phyloP scores from a whole-genome alignment of 2,797 vertebrate species.

The Manis javanica region DNA sequence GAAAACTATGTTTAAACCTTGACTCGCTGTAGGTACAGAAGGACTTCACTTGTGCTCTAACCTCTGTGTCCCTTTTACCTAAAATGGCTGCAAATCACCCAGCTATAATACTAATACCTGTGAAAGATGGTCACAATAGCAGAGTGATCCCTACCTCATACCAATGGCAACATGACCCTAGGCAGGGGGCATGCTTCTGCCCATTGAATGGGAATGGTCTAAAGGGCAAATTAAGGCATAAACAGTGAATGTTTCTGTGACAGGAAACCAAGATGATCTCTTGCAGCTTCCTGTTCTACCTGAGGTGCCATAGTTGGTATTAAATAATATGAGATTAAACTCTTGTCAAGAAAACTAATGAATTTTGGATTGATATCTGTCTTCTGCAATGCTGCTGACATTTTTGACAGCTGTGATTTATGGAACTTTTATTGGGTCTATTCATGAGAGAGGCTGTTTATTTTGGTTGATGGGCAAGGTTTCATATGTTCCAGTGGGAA shows the following conservation, averaged over 20 bases:
- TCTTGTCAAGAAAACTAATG: constrained; percentile 88
- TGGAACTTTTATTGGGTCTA: constrained; percentile 84
- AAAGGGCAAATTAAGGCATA: constrained; percentile 82
- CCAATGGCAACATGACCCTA: constrained; percentile 71
- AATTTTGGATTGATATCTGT: constrained; percentile 91
- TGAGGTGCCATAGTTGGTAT: constrained; percentile 78
- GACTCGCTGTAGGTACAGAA: not conserved
- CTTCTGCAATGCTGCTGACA: constrained; percentile 84
- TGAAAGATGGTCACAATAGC: constrained; percentile 56
- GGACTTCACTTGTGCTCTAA: not conserved
- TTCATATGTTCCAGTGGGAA: constrained; percentile 83
- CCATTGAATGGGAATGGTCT: constrained; percentile 62
- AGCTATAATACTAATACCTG: not conserved
- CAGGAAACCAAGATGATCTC: constrained; percentile 75
- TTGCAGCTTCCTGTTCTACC: constrained; percentile 82
- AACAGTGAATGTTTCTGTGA: constrained; percentile 80
- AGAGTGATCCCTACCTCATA: constrained; percentile 41
- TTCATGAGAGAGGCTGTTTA: constrained; percentile 87
- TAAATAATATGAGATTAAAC: constrained; percentile 88
- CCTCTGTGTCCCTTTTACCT: constrained; percentile 66
- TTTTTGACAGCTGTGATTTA: constrained; percentile 90
- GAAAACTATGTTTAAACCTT: not conserved
- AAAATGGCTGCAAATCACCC: constrained; percentile 58
- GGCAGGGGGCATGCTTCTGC: constrained; percentile 57
- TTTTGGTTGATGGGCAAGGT: constrained; percentile 86